These are phyloP conservation scores for Neopipo cinnamomea DNA, from an alignment of 2,113 vertebrate species.

Conservation along the genomic window DNA sequence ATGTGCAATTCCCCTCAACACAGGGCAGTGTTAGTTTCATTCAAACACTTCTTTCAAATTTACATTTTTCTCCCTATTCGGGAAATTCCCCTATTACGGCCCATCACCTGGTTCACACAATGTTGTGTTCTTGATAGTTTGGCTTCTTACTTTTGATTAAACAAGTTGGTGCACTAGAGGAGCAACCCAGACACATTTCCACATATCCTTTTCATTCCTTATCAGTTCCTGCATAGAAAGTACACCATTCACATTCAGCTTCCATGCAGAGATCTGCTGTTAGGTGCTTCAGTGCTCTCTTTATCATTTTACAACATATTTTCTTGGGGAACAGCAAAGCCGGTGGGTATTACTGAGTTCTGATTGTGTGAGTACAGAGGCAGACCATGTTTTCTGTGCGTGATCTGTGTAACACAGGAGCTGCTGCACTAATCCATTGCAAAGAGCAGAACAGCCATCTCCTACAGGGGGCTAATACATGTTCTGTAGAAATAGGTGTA, in stretches of 20 bases:
- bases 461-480: background rate
- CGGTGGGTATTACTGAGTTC: background rate
- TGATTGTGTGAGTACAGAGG: background rate
- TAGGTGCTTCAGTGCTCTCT: background rate
- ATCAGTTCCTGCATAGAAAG: background rate
- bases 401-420: background rate
- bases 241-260: background rate
- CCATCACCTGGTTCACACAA: background rate
- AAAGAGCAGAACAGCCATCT: background rate
- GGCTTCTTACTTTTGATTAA: background rate
- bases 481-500: background rate
- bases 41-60: background rate
- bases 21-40: background rate
- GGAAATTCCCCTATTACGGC: background rate
- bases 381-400: fast-evolving
- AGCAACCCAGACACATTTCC: background rate
- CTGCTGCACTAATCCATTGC: background rate
- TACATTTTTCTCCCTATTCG: background rate
- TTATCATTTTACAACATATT: background rate
- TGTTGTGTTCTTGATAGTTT: background rate
- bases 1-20: background rate
- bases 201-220: background rate
- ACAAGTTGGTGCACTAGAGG: background rate
- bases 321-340: background rate
- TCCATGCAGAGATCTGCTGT: background rate